Percentiles rank a stretch among this genome's conserved stretches.
Conservation (phyloP, 37 sponge, comb jelly and placozoan genomes). For the Agelas oroides region DNA sequence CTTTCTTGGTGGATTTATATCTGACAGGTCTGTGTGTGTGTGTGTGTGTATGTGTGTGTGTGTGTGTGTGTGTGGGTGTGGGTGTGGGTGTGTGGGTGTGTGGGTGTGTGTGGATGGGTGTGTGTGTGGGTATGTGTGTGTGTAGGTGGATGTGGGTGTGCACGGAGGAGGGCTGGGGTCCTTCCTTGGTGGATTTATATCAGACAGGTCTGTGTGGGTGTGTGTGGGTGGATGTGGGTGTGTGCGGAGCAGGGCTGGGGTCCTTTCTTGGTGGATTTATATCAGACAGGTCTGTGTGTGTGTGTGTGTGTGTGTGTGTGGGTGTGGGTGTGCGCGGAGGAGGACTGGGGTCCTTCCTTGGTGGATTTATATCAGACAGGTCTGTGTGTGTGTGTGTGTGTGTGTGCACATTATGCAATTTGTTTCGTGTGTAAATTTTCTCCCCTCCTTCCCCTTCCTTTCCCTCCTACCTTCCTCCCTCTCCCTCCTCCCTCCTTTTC, state of each 20-base stretch:
- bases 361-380: constrained; percentile 87
- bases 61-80: too few relatives aligned
- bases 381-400: constrained; percentile 2
- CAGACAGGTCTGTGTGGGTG: constrained; percentile 66
- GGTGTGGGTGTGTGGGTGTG: too few relatives aligned
- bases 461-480: too few relatives aligned
- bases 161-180: constrained; percentile 83
- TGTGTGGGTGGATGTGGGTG: constrained; percentile 35
- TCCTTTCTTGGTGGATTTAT: constrained; percentile 80
- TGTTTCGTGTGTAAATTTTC: too few relatives aligned
- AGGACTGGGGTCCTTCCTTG: constrained; percentile 71
- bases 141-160: constrained; percentile 46
- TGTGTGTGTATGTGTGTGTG: too few relatives aligned
- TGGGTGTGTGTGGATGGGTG: too few relatives aligned
- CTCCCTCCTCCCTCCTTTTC: neutral
- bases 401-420: too few relatives aligned
- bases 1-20: constrained; percentile 78
- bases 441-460: too few relatives aligned
- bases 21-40: constrained; percentile 68
- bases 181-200: constrained; percentile 77
- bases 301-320: too few relatives aligned
- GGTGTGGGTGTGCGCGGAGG: constrained; percentile 35
- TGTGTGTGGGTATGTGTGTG: too few relatives aligned
- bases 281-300: constrained; percentile 67
- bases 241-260: constrained; percentile 64